Conservation (phyloP, 2,113 vertebrate species). For the Rhabdornis inornatus region DNA sequence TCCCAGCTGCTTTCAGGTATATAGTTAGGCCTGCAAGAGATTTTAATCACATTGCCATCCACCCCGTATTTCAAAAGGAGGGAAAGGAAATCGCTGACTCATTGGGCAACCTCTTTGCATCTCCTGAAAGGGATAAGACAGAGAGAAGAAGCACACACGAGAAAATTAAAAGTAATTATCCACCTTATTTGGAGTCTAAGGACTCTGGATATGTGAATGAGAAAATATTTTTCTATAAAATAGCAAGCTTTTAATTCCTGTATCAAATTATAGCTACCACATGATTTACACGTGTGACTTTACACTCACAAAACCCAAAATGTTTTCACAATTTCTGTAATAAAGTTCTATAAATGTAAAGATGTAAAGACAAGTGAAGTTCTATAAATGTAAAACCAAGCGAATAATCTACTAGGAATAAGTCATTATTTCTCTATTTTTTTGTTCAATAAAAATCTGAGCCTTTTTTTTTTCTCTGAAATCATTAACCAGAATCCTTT, state of each 20-base stretch:
- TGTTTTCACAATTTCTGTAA: not conserved
- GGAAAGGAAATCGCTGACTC: not conserved
- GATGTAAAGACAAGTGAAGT: not conserved
- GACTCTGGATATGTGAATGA: not conserved
- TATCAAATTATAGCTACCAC: not conserved
- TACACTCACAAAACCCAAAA: not conserved
- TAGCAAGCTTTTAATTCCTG: not conserved
- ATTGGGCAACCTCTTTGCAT: not conserved
- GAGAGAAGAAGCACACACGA: not conserved
- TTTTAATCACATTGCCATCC: not conserved
- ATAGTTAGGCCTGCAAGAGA: not conserved
- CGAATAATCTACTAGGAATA: not conserved
- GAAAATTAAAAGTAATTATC: not conserved
- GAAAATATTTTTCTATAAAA: not conserved
- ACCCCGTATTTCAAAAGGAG: not conserved
- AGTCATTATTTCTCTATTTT: not conserved
- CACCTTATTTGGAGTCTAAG: not conserved
- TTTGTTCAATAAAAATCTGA: not conserved
- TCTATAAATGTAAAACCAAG: not conserved
- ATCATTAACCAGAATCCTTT: not conserved
- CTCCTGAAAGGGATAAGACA: not conserved
- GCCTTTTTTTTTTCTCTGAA: not conserved
- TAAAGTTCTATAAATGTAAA: not conserved
- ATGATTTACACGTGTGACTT: not conserved
- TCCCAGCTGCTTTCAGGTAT: not conserved